phyloP scores from a whole-genome alignment of 2,797 vertebrate genomes.

The Argentina silus region DNA sequence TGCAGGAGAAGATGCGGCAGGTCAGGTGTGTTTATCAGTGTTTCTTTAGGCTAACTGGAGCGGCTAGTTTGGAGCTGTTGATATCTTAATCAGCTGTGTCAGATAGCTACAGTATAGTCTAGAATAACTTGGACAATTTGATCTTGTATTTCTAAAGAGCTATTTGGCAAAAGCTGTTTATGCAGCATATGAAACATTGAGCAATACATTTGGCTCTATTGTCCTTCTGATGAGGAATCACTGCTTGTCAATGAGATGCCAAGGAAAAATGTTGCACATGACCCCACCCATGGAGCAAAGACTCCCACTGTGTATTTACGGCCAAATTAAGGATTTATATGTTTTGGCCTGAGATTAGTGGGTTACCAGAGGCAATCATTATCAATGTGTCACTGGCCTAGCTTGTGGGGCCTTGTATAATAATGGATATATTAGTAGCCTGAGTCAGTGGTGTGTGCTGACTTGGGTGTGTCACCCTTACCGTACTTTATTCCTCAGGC shows the following conservation, averaged over 20 bases:
- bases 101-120: no score
- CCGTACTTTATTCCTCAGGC: background rate
- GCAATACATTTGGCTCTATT: no score
- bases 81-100: background rate
- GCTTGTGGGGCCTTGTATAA: background rate
- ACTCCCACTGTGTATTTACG: conserved; percentile 57
- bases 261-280: background rate
- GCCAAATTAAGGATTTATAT: conserved; percentile 12
- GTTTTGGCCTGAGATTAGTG: conserved; percentile 50
- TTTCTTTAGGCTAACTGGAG: background rate
- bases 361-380: conserved; percentile 31
- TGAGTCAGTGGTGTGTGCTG: background rate
- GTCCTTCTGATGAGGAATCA: background rate
- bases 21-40: no score
- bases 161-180: background rate
- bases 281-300: background rate
- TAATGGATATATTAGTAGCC: background rate
- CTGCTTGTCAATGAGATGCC: background rate
- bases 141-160: background rate
- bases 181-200: background rate
- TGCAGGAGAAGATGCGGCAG: no score
- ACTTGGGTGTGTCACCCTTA: conserved; percentile 18
- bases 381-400: conserved; percentile 12
- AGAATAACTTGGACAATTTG: background rate
- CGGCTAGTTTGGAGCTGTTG: background rate